Evolutionary conservation across 2,888 invertebrate species (phyloP).

Genomic region (Tiliacea aurago): DNA sequence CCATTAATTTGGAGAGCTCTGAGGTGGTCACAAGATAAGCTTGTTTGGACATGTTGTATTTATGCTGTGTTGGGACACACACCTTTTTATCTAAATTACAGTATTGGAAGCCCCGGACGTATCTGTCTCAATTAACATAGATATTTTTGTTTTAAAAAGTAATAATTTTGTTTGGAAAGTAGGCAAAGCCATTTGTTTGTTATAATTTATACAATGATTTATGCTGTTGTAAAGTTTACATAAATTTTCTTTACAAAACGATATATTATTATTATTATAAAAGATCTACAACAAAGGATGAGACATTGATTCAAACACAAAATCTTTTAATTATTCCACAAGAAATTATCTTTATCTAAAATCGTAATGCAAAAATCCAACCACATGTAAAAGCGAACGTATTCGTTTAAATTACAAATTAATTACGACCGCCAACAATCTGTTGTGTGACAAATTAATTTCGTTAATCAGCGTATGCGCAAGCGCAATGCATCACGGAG

Average conservation of each 20-base stretch:
- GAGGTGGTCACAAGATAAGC: constrained; percentile 87
- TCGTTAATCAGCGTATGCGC: constrained; percentile 86
- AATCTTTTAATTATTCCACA: constrained; percentile 3
- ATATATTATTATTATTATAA: not conserved
- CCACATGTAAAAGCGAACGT: constrained; percentile 57
- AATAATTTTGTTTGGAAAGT: constrained; percentile 60
- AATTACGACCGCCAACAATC: constrained; percentile 75
- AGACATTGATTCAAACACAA: constrained; percentile 10
- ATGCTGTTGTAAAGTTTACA: constrained; percentile 20
- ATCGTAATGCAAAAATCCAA: constrained; percentile 37
- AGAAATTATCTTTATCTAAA: constrained; percentile 15
- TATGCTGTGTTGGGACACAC: constrained; percentile 84
- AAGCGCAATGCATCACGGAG: constrained; percentile 86
- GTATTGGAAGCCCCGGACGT: constrained; percentile 85
- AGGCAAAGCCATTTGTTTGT: constrained; percentile 59
- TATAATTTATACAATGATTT: constrained; percentile 47
- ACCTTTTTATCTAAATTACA: constrained; percentile 87
- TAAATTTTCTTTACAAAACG: not conserved
- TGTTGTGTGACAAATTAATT: constrained; percentile 88
- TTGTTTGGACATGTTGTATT: constrained; percentile 86
- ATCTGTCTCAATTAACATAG: constrained; percentile 83
- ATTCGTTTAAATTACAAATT: constrained; percentile 77
- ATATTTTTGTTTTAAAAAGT: constrained; percentile 65
- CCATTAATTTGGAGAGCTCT: constrained; percentile 86
- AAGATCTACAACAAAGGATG: constrained; percentile 5